A percentile compares a stretch with the other conserved stretches of the same genome.
Conservation (phyloP, 2,113 vertebrate species). For the Thymallus thymallus region DNA sequence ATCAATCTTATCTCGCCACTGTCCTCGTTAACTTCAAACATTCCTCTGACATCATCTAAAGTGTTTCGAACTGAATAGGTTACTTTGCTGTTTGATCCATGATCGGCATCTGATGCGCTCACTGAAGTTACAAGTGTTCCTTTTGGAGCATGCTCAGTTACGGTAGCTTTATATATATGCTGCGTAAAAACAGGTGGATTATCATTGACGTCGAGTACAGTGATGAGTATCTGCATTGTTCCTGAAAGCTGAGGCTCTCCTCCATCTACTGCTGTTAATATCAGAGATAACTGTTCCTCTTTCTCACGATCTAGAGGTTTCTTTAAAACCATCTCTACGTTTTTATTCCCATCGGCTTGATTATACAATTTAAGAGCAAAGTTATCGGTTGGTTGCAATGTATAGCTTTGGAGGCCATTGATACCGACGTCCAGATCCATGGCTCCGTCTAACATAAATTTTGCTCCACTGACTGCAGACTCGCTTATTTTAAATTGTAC, state of each 20-base stretch:
- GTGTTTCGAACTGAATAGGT: slow-evolving; percentile 68
- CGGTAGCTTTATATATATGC: slow-evolving; percentile 53
- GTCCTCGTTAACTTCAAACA: slow-evolving; percentile 64
- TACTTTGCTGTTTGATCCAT: slow-evolving; percentile 67
- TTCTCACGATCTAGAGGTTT: slow-evolving; percentile 50
- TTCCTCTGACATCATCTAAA: slow-evolving; percentile 17
- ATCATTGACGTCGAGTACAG: slow-evolving; percentile 55
- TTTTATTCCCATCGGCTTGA: slow-evolving; percentile 35
- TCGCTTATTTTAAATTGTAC: slow-evolving; percentile 59
- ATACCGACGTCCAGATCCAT: slow-evolving; percentile 56
- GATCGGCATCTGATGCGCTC: slow-evolving; percentile 71
- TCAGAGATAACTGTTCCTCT: slow-evolving; percentile 21
- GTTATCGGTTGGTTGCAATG: slow-evolving; percentile 54
- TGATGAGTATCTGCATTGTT: slow-evolving; percentile 43
- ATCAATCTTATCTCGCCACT: slow-evolving; percentile 64
- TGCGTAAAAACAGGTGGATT: slow-evolving; percentile 59
- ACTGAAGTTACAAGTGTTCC: slow-evolving; percentile 50
- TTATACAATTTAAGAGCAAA: slow-evolving; percentile 54
- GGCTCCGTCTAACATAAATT: slow-evolving; percentile 68
- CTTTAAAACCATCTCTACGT: slow-evolving; percentile 53
- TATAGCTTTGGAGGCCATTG: slow-evolving; percentile 61
- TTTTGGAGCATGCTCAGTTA: slow-evolving; percentile 56
- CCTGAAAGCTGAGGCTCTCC: slow-evolving; percentile 45
- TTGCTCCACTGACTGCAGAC: slow-evolving; percentile 39
- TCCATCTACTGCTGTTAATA: slow-evolving; percentile 49